These are phyloP conservation scores for Philonicus albiceps DNA, from an alignment of 2,888 invertebrate species.

Conservation along the genomic window DNA sequence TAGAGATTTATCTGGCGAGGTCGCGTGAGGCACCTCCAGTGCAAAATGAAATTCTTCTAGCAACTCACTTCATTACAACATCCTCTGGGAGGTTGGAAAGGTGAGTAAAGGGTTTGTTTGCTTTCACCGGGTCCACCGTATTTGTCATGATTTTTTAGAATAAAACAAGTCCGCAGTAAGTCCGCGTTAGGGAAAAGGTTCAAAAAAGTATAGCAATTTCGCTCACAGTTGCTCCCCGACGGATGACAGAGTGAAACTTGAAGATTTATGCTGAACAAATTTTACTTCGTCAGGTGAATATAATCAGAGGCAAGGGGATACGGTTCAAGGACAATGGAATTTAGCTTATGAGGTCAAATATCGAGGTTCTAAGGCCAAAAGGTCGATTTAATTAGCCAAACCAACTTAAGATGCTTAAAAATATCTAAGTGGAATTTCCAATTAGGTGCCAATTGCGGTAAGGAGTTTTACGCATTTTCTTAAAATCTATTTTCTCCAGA, in stretches of 20 bases:
- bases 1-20: neutral
- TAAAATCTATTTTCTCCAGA: too few relatives aligned
- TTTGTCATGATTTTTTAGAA: slow-evolving; percentile 13
- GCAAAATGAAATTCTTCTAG: neutral
- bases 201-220: neutral
- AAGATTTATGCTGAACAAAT: neutral
- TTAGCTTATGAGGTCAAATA: neutral
- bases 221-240: neutral
- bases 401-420: neutral
- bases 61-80: neutral
- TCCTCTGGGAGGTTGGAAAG: neutral
- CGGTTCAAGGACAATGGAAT: neutral
- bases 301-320: neutral
- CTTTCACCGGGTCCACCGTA: neutral
- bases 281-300: neutral
- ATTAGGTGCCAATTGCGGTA: neutral
- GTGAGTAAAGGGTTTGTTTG: neutral
- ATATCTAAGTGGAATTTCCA: neutral
- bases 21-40: neutral
- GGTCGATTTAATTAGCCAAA: neutral
- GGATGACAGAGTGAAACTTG: neutral
- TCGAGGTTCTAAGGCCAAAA: neutral
- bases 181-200: neutral
- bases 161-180: neutral
- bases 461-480: too few relatives aligned